Base-by-base conservation (phyloP, 2,797 vertebrate genomes). In the Petrocephalus sullivani region DNA sequence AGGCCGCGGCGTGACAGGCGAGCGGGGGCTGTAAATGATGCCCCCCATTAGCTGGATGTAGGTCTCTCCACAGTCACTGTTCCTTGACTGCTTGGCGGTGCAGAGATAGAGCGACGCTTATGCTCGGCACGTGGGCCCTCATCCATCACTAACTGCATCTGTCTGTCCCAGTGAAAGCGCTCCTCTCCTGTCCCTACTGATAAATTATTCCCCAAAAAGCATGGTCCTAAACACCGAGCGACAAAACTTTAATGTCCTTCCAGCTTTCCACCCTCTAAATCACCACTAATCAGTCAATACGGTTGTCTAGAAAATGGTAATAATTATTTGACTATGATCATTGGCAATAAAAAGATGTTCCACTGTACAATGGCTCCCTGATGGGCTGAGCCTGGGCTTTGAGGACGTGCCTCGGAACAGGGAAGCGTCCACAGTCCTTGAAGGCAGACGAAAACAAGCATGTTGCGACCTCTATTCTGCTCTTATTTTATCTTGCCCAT, bases 1-100 rank as follows among this genome's bases (percentile, higher is more conserved):
- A 41, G 71, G 37, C 71, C 41, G 0, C 16, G 7, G 90, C 90
- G 71, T 85, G 90, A 94, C 93, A 93, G 90, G 61, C 10, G 89
- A 46, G 90, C 89, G 91, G 4, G 16, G 90, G 92, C 90, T 94
- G 94, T 96, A 95, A 96, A 95, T 95, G 94, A 96, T 95, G 93
- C 93, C 92, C 93, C 95, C 96, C 94, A 95, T 95, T 95, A 96
- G 94, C 90, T 88, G 91, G 91, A 90, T 92, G 92, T 93, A 92
- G 93, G 93, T 93, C 94, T 92, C 93, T 93, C 93, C 93, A 92
- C 90, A 92, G 91, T 85, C 90, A 92, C 91, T 93, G 94, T 93
- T 95, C 93, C 92, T 93, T 92, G 95, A 94, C 95, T 95, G 95
- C 94, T 96, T 93, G 95, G 94, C 93, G 90, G 88, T 28, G 89